These are phyloP conservation scores for Euschistus heros DNA, from an alignment of 1,140 invertebrate genomes.

Conservation along the genomic window DNA sequence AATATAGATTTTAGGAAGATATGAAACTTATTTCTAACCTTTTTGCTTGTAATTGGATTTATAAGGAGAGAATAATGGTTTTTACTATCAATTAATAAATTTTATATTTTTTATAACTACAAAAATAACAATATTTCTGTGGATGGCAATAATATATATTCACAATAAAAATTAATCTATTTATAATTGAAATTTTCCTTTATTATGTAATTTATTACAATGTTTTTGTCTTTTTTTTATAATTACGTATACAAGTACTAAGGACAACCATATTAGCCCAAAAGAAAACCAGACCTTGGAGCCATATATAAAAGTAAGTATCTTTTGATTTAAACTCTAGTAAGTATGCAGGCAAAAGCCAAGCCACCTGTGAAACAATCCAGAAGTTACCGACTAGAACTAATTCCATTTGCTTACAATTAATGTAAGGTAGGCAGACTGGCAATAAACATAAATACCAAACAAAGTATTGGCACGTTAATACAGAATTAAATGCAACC, in stretches of 20 bases:
- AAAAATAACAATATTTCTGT: too few relatives aligned
- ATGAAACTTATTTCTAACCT: too few relatives aligned
- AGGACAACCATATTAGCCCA: slow-evolving; percentile 62
- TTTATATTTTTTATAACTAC: too few relatives aligned
- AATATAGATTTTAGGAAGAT: too few relatives aligned
- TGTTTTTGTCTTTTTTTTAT: slow-evolving; percentile 31
- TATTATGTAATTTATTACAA: too few relatives aligned
- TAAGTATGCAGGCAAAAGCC: slow-evolving; percentile 83
- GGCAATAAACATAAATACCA: slow-evolving; percentile 90
- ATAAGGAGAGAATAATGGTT: too few relatives aligned
- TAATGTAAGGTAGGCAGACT: slow-evolving; percentile 54
- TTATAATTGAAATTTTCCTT: too few relatives aligned
- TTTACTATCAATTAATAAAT: too few relatives aligned
- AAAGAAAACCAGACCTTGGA: slow-evolving; percentile 68
- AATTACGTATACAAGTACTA: slow-evolving; percentile 50
- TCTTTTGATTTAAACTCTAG: slow-evolving; percentile 81
- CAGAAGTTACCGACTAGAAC: slow-evolving; percentile 48
- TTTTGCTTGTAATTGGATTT: too few relatives aligned
- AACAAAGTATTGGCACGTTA: slow-evolving; percentile 95
- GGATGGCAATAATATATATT: too few relatives aligned
- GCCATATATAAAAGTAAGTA: slow-evolving; percentile 68
- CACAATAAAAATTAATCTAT: too few relatives aligned
- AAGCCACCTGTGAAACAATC: slow-evolving; percentile 67
- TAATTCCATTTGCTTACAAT: slow-evolving; percentile 40
- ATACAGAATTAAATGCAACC: slow-evolving; percentile 91